Evolutionary conservation across 2,888 invertebrate species (phyloP).

Genomic region (Polydrusus pterygomalis): DNA sequence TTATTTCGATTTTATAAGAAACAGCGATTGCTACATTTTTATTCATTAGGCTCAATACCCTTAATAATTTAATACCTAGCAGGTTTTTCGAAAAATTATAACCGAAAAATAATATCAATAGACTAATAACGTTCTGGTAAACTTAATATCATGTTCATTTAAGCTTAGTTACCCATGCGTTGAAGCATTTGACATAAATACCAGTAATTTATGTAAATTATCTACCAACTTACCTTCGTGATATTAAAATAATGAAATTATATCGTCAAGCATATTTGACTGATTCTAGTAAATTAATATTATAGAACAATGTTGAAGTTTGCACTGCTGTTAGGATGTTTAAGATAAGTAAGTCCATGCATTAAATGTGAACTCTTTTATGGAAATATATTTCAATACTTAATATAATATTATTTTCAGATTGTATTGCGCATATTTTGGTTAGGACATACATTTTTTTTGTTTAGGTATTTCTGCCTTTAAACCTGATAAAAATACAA

Average conservation of each 20-base stretch:
- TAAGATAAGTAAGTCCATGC: conserved; percentile 62
- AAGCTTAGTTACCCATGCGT: neutral
- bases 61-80: too few relatives aligned
- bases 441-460: too few relatives aligned
- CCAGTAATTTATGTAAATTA: conserved; percentile 44
- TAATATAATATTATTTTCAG: conserved; percentile 52
- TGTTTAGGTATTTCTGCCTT: too few relatives aligned
- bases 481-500: too few relatives aligned
- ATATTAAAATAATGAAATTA: conserved; percentile 68
- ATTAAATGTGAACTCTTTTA: conserved; percentile 59
- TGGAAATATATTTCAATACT: conserved; percentile 29
- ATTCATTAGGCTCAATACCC: too few relatives aligned
- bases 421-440: conserved; percentile 52
- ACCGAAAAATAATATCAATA: too few relatives aligned
- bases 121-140: too few relatives aligned
- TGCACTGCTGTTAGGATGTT: conserved; percentile 68
- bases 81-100: too few relatives aligned
- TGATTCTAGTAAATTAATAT: conserved; percentile 65
- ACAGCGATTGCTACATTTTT: too few relatives aligned
- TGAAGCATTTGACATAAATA: conserved; percentile 13
- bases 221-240: conserved; percentile 65
- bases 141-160: too few relatives aligned
- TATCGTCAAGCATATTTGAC: conserved; percentile 64
- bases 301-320: conserved; percentile 64
- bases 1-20: too few relatives aligned